Percentiles rank a stretch among this genome's conserved stretches.
Evolutionary conservation across 2,888 invertebrate genomes (phyloP).

Genomic region (Cloeon dipterum): DNA sequence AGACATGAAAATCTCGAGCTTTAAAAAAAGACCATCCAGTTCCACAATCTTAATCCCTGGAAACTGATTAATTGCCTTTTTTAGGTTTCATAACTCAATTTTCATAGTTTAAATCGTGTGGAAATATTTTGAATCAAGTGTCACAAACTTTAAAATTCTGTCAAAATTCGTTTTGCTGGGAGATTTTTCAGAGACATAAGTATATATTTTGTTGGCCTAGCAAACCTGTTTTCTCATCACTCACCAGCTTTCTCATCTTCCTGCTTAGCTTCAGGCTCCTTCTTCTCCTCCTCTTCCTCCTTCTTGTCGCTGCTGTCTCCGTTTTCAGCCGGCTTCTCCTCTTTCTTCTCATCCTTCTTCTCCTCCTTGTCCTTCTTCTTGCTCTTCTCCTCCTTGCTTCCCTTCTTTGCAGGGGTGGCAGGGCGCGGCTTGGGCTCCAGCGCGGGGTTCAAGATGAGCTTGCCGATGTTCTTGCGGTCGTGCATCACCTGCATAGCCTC

Average conservation of each 20-base stretch:
- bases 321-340: constrained; percentile 19
- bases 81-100: too few species aligned
- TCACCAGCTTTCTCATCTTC: constrained; percentile 5
- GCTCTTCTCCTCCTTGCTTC: constrained; percentile 3
- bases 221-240: too few species aligned
- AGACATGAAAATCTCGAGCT: background rate
- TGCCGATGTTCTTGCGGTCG: constrained; percentile 76
- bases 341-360: constrained; percentile 24
- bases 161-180: too few species aligned
- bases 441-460: constrained; percentile 60
- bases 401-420: constrained; percentile 43
- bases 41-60: too few species aligned
- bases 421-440: constrained; percentile 59
- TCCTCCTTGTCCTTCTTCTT: constrained; percentile 35
- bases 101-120: too few species aligned
- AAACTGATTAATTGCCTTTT: too few species aligned
- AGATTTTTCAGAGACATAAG: too few species aligned
- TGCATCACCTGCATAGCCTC: constrained; percentile 88
- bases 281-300: constrained; percentile 24
- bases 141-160: too few species aligned
- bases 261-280: constrained; percentile 14
- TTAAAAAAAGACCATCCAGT: too few species aligned
- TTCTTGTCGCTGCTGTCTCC: constrained; percentile 20
- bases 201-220: too few species aligned
- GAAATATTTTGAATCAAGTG: too few species aligned